Percentiles rank a stretch among this genome's conserved stretches.
Evolutionary conservation across 1,140 invertebrate genomes (phyloP).

Genomic region (Drosophila tropicalis): DNA sequence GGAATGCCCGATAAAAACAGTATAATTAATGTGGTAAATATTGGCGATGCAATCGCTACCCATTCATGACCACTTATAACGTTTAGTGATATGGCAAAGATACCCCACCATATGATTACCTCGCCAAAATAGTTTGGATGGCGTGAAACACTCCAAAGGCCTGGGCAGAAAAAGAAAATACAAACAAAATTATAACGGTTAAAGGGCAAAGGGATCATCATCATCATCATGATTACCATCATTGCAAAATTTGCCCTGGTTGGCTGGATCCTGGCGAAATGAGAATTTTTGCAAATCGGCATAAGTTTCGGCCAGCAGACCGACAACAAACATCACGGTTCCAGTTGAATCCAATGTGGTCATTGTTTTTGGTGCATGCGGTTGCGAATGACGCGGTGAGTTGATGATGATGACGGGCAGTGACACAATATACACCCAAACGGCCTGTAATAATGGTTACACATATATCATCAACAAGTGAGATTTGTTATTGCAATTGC

Average conservation of each 20-base stretch:
- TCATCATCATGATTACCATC: conserved; percentile 86
- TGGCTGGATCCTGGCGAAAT: conserved; percentile 93
- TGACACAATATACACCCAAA: conserved; percentile 97
- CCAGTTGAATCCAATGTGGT: conserved; percentile 93
- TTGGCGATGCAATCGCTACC: conserved; percentile 92
- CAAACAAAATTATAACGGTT: background rate
- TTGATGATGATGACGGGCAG: conserved; percentile 96
- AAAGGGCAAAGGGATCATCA: background rate
- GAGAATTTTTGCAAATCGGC: conserved; percentile 96
- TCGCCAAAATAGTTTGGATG: conserved; percentile 99
- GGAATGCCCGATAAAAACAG: conserved; percentile 95
- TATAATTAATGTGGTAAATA: conserved; percentile 94
- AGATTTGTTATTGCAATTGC: background rate
- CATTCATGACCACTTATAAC: conserved; percentile 92
- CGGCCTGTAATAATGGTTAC: conserved; percentile 86
- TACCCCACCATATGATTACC: conserved; percentile 96
- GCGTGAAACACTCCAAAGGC: conserved; percentile 94
- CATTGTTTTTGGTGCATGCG: conserved; percentile 91
- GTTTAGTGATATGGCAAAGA: conserved; percentile 94
- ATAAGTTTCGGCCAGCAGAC: conserved; percentile 93
- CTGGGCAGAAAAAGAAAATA: conserved; percentile 77
- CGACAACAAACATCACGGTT: conserved; percentile 91
- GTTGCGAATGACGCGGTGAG: conserved; percentile 91
- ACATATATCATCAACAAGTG: background rate
- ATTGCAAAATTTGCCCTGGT: conserved; percentile 95